phyloP scores from a whole-genome alignment of 1,140 invertebrate genomes.

The Drosophila pruinosa region DNA sequence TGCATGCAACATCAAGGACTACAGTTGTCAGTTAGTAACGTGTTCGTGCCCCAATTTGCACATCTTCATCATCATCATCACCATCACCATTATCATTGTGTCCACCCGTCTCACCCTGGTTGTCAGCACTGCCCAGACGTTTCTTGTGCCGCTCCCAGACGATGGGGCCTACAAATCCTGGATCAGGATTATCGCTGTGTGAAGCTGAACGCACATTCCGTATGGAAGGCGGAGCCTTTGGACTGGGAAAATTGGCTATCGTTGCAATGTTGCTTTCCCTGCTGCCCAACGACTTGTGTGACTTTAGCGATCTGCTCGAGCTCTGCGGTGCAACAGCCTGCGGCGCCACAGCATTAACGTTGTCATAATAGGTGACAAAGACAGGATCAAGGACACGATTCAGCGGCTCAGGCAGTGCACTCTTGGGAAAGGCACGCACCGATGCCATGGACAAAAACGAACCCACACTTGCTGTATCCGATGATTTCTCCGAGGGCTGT shows the following conservation, averaged over 20 bases:
- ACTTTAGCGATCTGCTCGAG: slow-evolving; percentile 52
- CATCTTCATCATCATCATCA: slow-evolving; percentile 52
- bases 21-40: slow-evolving; percentile 71
- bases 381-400: slow-evolving; percentile 90
- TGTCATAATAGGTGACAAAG: slow-evolving; percentile 86
- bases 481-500: slow-evolving; percentile 64
- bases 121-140: slow-evolving; percentile 67
- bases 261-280: slow-evolving; percentile 67
- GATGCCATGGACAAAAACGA: slow-evolving; percentile 90
- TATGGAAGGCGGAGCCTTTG: slow-evolving; percentile 62
- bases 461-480: slow-evolving; percentile 78
- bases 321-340: slow-evolving; percentile 32
- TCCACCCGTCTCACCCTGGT: slow-evolving; percentile 72
- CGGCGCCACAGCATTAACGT: slow-evolving; percentile 83
- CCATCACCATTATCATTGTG: slow-evolving; percentile 21
- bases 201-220: slow-evolving; percentile 62
- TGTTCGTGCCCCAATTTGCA: slow-evolving; percentile 51
- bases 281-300: slow-evolving; percentile 49
- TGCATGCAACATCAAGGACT: slow-evolving; percentile 68
- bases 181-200: slow-evolving; percentile 85
- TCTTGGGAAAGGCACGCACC: slow-evolving; percentile 89
- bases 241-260: slow-evolving; percentile 76
- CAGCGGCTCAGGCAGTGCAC: slow-evolving; percentile 86
- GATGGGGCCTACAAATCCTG: slow-evolving; percentile 91
- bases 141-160: slow-evolving; percentile 90